Percentiles rank a stretch among this genome's conserved stretches.
Conservation (phyloP, 2,797 vertebrate genomes). For the Pantherophis vulpinus region DNA sequence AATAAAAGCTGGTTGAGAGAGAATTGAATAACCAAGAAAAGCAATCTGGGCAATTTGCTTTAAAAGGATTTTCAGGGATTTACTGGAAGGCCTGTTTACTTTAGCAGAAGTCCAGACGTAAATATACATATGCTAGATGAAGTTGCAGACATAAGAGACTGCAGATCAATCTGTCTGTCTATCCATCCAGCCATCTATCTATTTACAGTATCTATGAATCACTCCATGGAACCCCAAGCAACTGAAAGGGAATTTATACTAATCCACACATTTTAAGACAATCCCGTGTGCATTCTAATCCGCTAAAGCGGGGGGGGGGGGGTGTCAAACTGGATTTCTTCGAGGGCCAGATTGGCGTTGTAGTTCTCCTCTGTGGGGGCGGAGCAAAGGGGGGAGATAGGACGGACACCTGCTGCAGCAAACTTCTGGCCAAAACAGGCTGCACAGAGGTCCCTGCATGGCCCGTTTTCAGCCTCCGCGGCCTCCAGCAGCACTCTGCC, state of each 20-base stretch:
- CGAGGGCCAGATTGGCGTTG: too few relatives aligned
- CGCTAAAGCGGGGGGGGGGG: too few relatives aligned
- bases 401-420: too few relatives aligned
- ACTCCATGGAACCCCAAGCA: background rate
- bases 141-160: background rate
- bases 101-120: background rate
- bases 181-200: background rate
- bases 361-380: too few relatives aligned
- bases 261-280: background rate
- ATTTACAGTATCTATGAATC: background rate
- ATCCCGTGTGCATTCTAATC: background rate
- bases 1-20: background rate
- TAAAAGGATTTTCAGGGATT: background rate
- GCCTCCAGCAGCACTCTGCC: too few relatives aligned
- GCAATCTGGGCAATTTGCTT: background rate
- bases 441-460: too few relatives aligned
- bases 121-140: background rate
- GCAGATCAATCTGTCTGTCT: background rate
- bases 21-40: background rate
- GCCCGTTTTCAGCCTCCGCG: too few relatives aligned
- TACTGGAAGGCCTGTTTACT: background rate
- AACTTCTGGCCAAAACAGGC: accelerated
- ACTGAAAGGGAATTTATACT: background rate
- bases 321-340: too few relatives aligned
- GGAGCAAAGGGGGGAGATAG: accelerated